Conservation (phyloP, 2,888 invertebrate species). For the Diploptera punctata region DNA sequence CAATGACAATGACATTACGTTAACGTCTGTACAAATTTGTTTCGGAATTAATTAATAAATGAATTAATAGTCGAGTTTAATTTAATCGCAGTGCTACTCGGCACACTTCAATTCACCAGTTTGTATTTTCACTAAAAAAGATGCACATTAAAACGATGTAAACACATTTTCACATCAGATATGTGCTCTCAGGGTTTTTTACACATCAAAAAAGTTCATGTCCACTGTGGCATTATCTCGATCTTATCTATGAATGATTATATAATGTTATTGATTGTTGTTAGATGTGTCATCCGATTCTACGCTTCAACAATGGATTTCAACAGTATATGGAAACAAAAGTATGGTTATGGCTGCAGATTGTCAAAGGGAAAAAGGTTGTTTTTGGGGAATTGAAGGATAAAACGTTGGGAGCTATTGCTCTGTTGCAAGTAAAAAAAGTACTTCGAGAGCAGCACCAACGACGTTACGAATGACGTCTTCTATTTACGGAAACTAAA, state of each 20-base stretch:
- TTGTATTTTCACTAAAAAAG: slow-evolving; percentile 26
- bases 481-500: slow-evolving; percentile 17
- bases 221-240: slow-evolving; percentile 33
- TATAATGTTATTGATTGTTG: slow-evolving; percentile 35
- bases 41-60: slow-evolving; percentile 19
- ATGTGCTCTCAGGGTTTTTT: slow-evolving; percentile 29
- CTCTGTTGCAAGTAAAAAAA: slow-evolving; percentile 33
- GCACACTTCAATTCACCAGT: slow-evolving; percentile 5
- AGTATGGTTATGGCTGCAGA: not conserved
- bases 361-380: slow-evolving; percentile 19
- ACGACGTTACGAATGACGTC: slow-evolving; percentile 32
- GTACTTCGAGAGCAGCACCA: slow-evolving; percentile 33
- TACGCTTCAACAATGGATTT: slow-evolving; percentile 26
- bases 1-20: slow-evolving; percentile 34
- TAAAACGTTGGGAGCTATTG: slow-evolving; percentile 33
- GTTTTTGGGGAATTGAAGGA: not conserved
- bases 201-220: slow-evolving; percentile 26
- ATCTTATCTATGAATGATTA: slow-evolving; percentile 21
- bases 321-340: slow-evolving; percentile 13
- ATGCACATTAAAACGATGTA: slow-evolving; percentile 35
- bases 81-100: not conserved
- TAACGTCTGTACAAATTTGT: slow-evolving; percentile 35
- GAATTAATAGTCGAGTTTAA: slow-evolving; percentile 20
- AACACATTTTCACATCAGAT: slow-evolving; percentile 36
- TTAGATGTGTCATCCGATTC: slow-evolving; percentile 27